These are phyloP conservation scores for Ochotona curzoniae DNA, from an alignment of 2,113 vertebrate species.

Conservation along the genomic window DNA sequence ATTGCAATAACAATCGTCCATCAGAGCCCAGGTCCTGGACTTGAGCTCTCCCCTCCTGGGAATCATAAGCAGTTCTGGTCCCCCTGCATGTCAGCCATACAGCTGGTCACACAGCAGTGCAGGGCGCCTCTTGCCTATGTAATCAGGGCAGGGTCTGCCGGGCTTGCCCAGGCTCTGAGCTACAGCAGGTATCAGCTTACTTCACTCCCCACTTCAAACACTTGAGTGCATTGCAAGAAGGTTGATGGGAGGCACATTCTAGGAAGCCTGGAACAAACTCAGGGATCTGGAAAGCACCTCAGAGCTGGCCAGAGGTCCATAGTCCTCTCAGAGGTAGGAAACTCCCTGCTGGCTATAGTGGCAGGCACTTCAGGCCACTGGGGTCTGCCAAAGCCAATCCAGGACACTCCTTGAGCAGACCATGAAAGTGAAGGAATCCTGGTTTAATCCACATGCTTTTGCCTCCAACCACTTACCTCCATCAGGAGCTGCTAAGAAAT, in stretches of 20 bases:
- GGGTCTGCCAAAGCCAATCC: neutral
- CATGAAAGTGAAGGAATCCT: rapidly evolving
- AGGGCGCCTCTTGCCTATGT: neutral
- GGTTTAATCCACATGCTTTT: rapidly evolving
- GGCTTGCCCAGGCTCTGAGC: conserved; percentile 33
- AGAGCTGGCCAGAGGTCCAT: conserved; percentile 37
- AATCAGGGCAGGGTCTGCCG: conserved; percentile 49
- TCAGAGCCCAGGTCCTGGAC: conserved; percentile 43
- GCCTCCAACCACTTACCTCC: neutral
- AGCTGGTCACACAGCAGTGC: neutral
- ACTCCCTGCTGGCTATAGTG: neutral
- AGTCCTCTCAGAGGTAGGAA: conserved; percentile 40
- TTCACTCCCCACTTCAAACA: conserved; percentile 67
- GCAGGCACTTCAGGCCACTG: neutral
- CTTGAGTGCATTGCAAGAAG: neutral
- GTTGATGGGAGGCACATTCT: conserved; percentile 62
- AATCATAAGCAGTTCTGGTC: neutral
- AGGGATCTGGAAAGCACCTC: conserved; percentile 38
- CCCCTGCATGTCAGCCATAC: conserved; percentile 6
- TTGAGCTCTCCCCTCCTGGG: conserved; percentile 52
- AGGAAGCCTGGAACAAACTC: conserved; percentile 54
- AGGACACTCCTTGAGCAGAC: neutral
- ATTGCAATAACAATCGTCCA: conserved; percentile 72
- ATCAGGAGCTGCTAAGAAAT: neutral
- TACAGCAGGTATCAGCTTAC: conserved; percentile 65